Percentiles rank a stretch among this genome's conserved stretches.
Conservation (phyloP, 1,140 invertebrate species). For the Trichoplusia ni region DNA sequence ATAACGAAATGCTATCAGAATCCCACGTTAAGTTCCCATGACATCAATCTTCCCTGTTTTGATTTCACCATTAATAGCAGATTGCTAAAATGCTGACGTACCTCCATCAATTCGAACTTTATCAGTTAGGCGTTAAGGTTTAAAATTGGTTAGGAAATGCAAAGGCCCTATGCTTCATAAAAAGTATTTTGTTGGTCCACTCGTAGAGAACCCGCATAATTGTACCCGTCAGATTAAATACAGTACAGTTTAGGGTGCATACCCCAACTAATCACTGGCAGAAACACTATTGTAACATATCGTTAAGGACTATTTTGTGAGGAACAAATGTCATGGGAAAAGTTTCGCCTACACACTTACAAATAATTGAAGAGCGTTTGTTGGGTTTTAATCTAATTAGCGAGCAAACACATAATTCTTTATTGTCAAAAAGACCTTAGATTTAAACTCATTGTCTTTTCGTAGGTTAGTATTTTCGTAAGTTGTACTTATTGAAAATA, state of each 20-base stretch:
- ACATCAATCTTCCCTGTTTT: slow-evolving; percentile 73
- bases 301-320: slow-evolving; percentile 46
- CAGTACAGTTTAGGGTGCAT: slow-evolving; percentile 47
- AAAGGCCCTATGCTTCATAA: neutral
- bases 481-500: too few relatives aligned
- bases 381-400: too few relatives aligned
- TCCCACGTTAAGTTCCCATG: slow-evolving; percentile 64
- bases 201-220: slow-evolving; percentile 61
- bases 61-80: slow-evolving; percentile 63
- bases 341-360: neutral
- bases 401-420: too few relatives aligned
- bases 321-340: slow-evolving; percentile 13
- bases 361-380: neutral
- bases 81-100: slow-evolving; percentile 50
- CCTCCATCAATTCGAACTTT: slow-evolving; percentile 21
- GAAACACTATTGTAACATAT: slow-evolving; percentile 53
- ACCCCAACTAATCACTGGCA: slow-evolving; percentile 47
- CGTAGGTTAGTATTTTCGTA: too few relatives aligned
- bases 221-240: slow-evolving; percentile 56
- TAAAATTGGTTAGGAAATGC: slow-evolving; percentile 13
- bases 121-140: slow-evolving; percentile 15
- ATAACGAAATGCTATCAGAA: slow-evolving; percentile 40
- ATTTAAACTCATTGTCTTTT: too few relatives aligned
- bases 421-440: too few relatives aligned
- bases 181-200: slow-evolving; percentile 24